Percentiles rank a stretch among this genome's conserved stretches.
Evolutionary conservation across 2,888 invertebrate species (phyloP).

Genomic region (Eilema caniola): DNA sequence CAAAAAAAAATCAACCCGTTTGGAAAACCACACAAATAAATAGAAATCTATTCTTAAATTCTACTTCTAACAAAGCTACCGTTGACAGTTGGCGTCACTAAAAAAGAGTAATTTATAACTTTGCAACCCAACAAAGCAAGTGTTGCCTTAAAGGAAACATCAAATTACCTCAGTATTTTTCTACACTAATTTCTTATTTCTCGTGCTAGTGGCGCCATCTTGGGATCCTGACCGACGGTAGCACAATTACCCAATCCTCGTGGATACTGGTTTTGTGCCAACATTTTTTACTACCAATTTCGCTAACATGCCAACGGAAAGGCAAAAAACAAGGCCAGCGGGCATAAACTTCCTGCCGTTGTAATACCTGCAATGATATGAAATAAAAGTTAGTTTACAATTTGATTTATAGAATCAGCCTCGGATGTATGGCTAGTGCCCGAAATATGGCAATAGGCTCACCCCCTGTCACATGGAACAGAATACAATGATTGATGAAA

Average conservation of each 20-base stretch:
- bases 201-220: constrained; percentile 13
- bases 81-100: constrained; percentile 5
- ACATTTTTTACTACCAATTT: constrained; percentile 84
- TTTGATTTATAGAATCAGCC: too few species aligned
- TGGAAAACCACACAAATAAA: background rate
- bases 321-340: constrained; percentile 93
- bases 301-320: constrained; percentile 89
- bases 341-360: constrained; percentile 97
- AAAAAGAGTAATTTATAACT: background rate
- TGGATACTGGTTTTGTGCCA: constrained; percentile 61
- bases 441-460: too few species aligned
- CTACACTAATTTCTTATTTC: background rate
- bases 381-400: background rate
- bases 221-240: background rate
- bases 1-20: constrained; percentile 1
- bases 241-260: constrained; percentile 66
- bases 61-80: constrained; percentile 8
- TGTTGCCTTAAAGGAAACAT: background rate
- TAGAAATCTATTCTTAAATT: constrained; percentile 7
- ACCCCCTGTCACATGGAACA: too few species aligned
- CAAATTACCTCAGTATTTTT: background rate
- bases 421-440: too few species aligned
- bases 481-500: too few species aligned
- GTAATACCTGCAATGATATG: constrained; percentile 86
- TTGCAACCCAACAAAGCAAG: background rate